Evolutionary conservation across 2,113 vertebrate genomes (phyloP).

Genomic region (Psophia crepitans): DNA sequence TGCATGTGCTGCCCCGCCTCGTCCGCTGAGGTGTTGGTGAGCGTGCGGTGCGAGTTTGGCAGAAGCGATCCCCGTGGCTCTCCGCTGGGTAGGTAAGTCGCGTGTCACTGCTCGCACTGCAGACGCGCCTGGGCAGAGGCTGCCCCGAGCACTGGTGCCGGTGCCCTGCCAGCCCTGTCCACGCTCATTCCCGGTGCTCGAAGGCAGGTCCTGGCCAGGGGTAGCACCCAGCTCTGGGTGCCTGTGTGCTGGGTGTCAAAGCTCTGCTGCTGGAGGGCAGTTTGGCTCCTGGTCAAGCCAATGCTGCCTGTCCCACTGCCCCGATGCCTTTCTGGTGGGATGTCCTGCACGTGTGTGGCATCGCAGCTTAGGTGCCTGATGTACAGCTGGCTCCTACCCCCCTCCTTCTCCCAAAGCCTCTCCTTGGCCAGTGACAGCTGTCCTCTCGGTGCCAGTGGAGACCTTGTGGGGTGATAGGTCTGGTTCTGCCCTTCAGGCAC

Average conservation of each 20-base stretch:
- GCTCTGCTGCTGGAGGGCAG: background rate
- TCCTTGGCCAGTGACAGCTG: background rate
- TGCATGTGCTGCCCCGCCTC: background rate
- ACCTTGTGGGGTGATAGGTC: background rate
- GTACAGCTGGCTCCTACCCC: background rate
- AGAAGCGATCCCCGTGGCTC: background rate
- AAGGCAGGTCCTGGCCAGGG: background rate
- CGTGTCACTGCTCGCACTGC: fast-evolving
- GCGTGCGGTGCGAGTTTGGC: fast-evolving
- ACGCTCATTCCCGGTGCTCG: background rate
- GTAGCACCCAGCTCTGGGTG: background rate
- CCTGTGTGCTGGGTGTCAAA: background rate
- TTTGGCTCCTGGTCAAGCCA: background rate
- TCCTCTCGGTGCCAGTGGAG: background rate
- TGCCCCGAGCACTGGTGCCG: fast-evolving
- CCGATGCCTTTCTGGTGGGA: background rate
- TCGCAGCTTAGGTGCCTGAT: background rate
- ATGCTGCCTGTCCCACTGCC: background rate
- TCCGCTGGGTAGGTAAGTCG: fast-evolving
- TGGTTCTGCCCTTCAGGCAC: background rate
- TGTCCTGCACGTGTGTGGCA: fast-evolving
- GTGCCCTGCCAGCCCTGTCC: background rate
- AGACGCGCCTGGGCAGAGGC: background rate
- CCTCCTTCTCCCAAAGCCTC: background rate
- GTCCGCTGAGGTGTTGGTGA: fast-evolving